Conservation (phyloP, 2,888 invertebrate species). For the Galerucella calmariensis region DNA sequence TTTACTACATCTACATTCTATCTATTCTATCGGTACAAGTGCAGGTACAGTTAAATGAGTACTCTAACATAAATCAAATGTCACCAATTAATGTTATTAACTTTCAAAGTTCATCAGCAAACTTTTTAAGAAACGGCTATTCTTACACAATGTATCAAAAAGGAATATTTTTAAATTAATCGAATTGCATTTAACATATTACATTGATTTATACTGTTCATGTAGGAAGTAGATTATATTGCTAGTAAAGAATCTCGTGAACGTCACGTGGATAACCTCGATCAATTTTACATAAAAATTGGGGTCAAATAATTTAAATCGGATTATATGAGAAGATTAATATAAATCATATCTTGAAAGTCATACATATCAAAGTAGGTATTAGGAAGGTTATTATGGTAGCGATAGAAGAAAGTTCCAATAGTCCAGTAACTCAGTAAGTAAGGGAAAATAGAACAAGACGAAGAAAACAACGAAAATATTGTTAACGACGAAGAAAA, state of each 20-base stretch:
- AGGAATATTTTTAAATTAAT: background rate
- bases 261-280: slow-evolving; percentile 15
- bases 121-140: background rate
- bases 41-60: background rate
- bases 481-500: too few relatives aligned
- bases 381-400: background rate
- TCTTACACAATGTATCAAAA: background rate
- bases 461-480: too few relatives aligned
- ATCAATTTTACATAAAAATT: slow-evolving; percentile 12
- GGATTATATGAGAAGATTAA: background rate
- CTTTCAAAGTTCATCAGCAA: background rate
- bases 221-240: slow-evolving; percentile 4
- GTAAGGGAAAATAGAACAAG: too few relatives aligned
- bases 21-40: background rate
- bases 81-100: background rate
- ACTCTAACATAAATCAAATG: background rate
- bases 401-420: too few relatives aligned
- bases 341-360: background rate
- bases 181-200: background rate
- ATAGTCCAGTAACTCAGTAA: too few relatives aligned
- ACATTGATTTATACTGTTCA: background rate
- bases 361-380: background rate
- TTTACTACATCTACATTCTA: background rate
- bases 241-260: background rate
- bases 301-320: background rate